Conservation (phyloP, 1,140 invertebrate genomes). For the Megalopta genalis region DNA sequence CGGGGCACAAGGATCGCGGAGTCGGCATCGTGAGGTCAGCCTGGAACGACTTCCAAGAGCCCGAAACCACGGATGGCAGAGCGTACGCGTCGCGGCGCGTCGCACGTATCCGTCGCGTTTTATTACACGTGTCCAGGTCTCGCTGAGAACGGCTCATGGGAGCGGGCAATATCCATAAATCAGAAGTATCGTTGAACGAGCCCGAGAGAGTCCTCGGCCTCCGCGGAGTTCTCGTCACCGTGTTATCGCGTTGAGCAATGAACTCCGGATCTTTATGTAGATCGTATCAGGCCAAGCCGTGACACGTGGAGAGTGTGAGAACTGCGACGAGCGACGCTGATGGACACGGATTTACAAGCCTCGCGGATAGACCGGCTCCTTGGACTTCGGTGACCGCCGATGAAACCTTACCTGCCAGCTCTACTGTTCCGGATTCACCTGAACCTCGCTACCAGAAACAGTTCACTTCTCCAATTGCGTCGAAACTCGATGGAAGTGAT, state of each 20-base stretch:
- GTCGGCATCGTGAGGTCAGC: conserved; percentile 62
- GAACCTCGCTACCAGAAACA: too few relatives aligned
- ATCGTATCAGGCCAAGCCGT: conserved; percentile 62
- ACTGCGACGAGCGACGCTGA: conserved; percentile 53
- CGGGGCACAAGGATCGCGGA: conserved; percentile 11
- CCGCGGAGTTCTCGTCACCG: conserved; percentile 30
- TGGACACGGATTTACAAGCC: conserved; percentile 17
- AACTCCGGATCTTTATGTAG: conserved; percentile 61
- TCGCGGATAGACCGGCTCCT: conserved; percentile 9
- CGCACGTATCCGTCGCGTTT: conserved; percentile 65
- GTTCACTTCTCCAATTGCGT: too few relatives aligned
- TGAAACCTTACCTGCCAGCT: not conserved
- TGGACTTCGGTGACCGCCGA: conserved; percentile 19
- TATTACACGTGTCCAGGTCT: conserved; percentile 64
- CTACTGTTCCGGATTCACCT: too few relatives aligned
- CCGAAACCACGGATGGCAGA: conserved; percentile 7
- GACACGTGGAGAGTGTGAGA: conserved; percentile 76
- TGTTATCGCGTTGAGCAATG: conserved; percentile 73
- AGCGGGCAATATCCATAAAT: conserved; percentile 71
- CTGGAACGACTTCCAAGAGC: conserved; percentile 56
- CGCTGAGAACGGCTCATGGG: conserved; percentile 53
- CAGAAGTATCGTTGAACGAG: conserved; percentile 69
- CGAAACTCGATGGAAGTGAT: too few relatives aligned
- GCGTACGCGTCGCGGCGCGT: conserved; percentile 33
- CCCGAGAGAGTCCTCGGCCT: conserved; percentile 15